Evolutionary conservation across 1,140 invertebrate species (phyloP), one percentile per base, ranked within the genome.

Genomic region (Zelostemma sp.): DNA sequence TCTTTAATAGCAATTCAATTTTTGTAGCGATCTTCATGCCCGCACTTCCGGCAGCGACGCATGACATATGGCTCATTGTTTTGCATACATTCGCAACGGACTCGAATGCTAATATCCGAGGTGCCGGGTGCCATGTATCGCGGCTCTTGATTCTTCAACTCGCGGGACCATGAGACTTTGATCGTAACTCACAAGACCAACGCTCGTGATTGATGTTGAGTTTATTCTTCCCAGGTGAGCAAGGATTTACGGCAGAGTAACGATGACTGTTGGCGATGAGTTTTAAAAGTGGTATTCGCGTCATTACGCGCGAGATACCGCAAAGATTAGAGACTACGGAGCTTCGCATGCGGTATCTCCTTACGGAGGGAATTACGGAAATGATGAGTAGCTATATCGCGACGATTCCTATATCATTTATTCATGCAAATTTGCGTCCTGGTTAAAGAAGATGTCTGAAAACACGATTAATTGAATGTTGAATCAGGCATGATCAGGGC

Each of bases 211-310:
- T 80, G 70, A 78, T 78, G 77, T 70, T 72, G 69, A 70, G 72
- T 71, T 74, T 73, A 68, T 73, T 63, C 70, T 78, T 78, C 70
- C 72, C 72, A 78, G 66, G 66, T 69, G 62, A 67, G 54, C 63
- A 48, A 76, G 76, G 70, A 80, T 77, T 78, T 69, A 77, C 76
- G 72, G 74, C 69, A 75, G 69, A 74, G 70, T 77, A 78, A 80
- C 75, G 72, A 76, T 62, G 73, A 77, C 69, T 79, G 74, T 47
- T 63, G 63, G 57, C 61, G 73, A 76, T 70, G 60, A 66, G 41
- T 73, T 70, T 71, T 57, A 67, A 76, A 77, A 63, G 69, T 71
- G 57, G 66, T 61, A 77, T 80, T 62, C 67, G 62, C 63, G 72
- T 80, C 74, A 74, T 80, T 80, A 80, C 77, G 69, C 48, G 59